phyloP scores from a whole-genome alignment of 2,113 vertebrate species.

The Ceratotherium simum region DNA sequence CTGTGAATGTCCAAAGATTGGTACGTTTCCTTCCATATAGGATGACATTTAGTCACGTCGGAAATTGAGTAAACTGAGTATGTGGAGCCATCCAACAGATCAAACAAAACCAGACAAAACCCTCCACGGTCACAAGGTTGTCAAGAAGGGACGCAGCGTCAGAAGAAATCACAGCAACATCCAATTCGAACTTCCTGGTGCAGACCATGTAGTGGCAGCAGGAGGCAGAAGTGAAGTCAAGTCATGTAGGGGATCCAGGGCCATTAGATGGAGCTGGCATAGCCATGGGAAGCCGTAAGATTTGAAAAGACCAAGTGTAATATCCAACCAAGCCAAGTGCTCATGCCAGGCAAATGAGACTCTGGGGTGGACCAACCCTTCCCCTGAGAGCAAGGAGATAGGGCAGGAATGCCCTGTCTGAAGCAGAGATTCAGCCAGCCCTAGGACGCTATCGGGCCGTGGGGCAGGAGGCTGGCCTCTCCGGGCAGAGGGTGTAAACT shows the following conservation, averaged over 20 bases:
- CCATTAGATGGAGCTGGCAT: no score
- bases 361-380: neutral
- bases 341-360: neutral
- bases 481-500: neutral
- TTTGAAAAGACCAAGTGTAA: neutral
- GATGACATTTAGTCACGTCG: neutral
- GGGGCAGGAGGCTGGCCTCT: neutral
- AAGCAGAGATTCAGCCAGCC: neutral
- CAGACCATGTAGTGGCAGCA: neutral
- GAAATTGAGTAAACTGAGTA: neutral
- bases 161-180: neutral
- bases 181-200: neutral
- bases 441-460: accelerated
- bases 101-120: neutral
- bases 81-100: neutral
- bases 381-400: neutral
- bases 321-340: neutral
- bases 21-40: neutral
- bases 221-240: neutral
- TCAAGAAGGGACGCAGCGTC: neutral
- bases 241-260: accelerated
- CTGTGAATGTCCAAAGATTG: neutral
- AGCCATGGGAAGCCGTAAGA: neutral
- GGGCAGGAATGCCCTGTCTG: neutral
- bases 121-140: neutral